Evolutionary conservation across 2,797 vertebrate species (phyloP).

Genomic region (Chelmon rostratus): DNA sequence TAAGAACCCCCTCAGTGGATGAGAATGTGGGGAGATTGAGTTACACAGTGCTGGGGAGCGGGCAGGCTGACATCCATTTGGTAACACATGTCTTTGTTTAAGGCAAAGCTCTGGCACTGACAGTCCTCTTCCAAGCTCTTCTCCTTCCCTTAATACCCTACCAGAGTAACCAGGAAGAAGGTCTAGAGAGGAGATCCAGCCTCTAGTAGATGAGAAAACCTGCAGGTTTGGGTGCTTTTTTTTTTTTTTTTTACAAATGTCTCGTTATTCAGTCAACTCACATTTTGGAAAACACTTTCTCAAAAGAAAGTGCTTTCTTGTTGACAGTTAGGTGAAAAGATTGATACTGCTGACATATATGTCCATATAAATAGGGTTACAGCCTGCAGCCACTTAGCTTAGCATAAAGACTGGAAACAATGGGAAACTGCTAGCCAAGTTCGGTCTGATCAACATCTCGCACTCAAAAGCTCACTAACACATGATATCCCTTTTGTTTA

Average conservation of each 20-base stretch:
- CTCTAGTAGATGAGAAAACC: slow-evolving; percentile 15
- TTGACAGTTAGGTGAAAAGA: neutral
- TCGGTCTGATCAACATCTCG: neutral
- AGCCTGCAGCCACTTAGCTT: neutral
- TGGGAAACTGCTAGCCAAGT: neutral
- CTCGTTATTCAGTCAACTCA: slow-evolving; percentile 2
- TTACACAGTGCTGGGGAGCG: slow-evolving; percentile 78
- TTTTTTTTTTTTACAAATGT: slow-evolving; percentile 1
- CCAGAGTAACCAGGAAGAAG: slow-evolving; percentile 55
- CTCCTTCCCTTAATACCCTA: slow-evolving; percentile 52
- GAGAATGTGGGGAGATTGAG: slow-evolving; percentile 79
- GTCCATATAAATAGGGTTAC: neutral
- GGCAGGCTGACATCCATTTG: slow-evolving; percentile 79
- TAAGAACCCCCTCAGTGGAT: slow-evolving; percentile 64
- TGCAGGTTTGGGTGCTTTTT: neutral
- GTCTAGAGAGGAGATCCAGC: slow-evolving; percentile 27
- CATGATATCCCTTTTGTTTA: neutral
- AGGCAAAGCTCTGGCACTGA: slow-evolving; percentile 74
- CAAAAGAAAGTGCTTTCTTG: neutral
- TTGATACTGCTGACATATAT: neutral
- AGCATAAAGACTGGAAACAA: neutral
- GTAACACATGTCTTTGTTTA: slow-evolving; percentile 87
- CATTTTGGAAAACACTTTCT: neutral
- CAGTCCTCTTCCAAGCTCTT: slow-evolving; percentile 62
- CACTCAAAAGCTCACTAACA: too few species aligned